Evolutionary conservation across 2,797 vertebrate genomes (phyloP).

Genomic region (Gymnodraco acuticeps): DNA sequence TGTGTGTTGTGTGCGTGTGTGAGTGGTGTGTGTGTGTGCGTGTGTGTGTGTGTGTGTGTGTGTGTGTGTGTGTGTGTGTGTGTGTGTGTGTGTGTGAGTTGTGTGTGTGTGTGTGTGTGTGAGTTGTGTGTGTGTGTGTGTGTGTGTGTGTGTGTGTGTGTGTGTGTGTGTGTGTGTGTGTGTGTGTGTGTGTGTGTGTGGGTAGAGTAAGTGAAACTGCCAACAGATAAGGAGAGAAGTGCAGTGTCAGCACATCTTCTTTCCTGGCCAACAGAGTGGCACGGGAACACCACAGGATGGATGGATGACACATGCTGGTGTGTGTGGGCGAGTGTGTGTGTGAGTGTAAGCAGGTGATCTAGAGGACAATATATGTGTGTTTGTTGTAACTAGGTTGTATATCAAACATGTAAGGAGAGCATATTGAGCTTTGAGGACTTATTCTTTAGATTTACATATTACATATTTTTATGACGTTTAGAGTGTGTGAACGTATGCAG

Average conservation of each 20-base stretch:
- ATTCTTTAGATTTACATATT: constrained; percentile 31
- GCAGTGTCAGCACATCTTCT: constrained; percentile 55
- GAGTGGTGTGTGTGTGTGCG: too few species aligned
- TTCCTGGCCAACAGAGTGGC: constrained; percentile 33
- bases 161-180: constrained; percentile 8
- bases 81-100: too few species aligned
- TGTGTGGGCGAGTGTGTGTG: constrained; percentile 2
- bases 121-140: background rate
- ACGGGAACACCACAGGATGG: background rate
- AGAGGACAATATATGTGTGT: background rate
- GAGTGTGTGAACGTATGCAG: constrained; percentile 19
- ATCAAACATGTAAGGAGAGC: constrained; percentile 16
- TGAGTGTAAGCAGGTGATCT: constrained; percentile 3
- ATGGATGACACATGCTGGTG: background rate
- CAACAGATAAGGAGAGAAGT: constrained; percentile 35
- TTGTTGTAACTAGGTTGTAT: constrained; percentile 13
- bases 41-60: too few species aligned
- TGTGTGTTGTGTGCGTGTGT: background rate
- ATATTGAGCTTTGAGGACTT: constrained; percentile 33
- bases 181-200: constrained; percentile 2
- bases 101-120: background rate
- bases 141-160: background rate
- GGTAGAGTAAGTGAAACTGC: constrained; percentile 15
- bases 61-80: too few species aligned
- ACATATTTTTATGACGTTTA: constrained; percentile 6